Evolutionary conservation across 2,888 invertebrate species (phyloP), one percentile per base, ranked within the genome.

Genomic region (Acanthococcus lagerstroemiae): DNA sequence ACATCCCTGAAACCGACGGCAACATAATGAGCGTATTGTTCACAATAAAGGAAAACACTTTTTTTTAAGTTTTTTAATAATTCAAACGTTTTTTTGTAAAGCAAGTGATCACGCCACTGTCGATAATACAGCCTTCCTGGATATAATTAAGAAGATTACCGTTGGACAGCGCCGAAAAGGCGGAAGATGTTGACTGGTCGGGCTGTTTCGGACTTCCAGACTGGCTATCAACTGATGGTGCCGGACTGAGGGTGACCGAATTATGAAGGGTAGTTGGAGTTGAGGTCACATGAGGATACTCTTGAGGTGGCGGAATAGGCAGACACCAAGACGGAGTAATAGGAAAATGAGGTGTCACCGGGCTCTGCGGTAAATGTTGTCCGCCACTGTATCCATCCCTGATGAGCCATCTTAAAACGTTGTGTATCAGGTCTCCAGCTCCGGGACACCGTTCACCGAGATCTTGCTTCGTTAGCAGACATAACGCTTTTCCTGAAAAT

Each of bases 381-480:
- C 61, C 48, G 19, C 55, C 15, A 5, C 52, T 25, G 24, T 24
- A 55, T 69, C 88, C 86, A 75, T 91, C 89, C 46, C 89, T 83
- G 65, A 90, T 86, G 68, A 93, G 78, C 81, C 93, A 86, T 76
- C 90, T 89, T 54, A 95, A 81, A 30, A 93, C 91, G 78, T 95
- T 95, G 80, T 92, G 93, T 69, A 95, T 79, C 21, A 95, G 89
- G 76, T 95, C 95, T 2, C 95, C 95, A 30, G 92, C 91, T 21
- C 91, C 89, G 0, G 95, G 94, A 72, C 92, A 91, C 67, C 95
- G 82, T 74, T 94, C 93, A 25, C 89, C 88, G 72, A 95, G 83
- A 77, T 95, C 95, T 17, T 84, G 85, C 76, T 94, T 88, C 55
- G 90, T 94, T 70, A 95, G 79, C 55, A 95, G 81, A 75, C 93